These are phyloP conservation scores for Priocnemis perturbator DNA, from an alignment of 2,888 invertebrate species.

Conservation along the genomic window DNA sequence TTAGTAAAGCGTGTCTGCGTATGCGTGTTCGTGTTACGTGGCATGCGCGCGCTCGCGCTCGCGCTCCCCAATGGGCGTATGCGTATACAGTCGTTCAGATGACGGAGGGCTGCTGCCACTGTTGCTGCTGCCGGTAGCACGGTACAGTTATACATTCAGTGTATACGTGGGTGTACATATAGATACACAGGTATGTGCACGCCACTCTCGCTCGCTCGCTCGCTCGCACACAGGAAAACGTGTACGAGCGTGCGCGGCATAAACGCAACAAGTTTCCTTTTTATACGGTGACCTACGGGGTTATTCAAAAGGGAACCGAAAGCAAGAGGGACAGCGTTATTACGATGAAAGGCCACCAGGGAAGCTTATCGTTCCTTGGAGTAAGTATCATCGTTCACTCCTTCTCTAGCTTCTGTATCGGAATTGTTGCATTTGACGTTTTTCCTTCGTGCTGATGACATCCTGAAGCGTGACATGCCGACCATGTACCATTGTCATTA, in stretches of 20 bases:
- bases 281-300: constrained; percentile 61
- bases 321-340: constrained; percentile 64
- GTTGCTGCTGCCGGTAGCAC: too few species aligned
- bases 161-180: constrained; percentile 3
- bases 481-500: too few species aligned
- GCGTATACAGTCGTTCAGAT: constrained; percentile 17
- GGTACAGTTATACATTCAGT: constrained; percentile 17
- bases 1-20: background rate
- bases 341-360: constrained; percentile 69
- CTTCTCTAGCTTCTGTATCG: background rate
- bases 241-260: constrained; percentile 8
- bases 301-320: constrained; percentile 62
- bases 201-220: background rate
- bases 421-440: too few species aligned
- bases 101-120: constrained; percentile 27
- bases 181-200: constrained; percentile 11
- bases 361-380: constrained; percentile 54
- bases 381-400: constrained; percentile 44
- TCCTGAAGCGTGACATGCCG: too few species aligned
- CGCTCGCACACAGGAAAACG: constrained; percentile 12
- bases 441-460: too few species aligned
- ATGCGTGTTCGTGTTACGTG: too few species aligned
- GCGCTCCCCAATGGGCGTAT: constrained; percentile 12
- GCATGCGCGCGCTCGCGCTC: constrained; percentile 37
- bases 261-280: constrained; percentile 62